A percentile compares a stretch with the other conserved stretches of the same genome.
phyloP scores from a whole-genome alignment of 2,797 vertebrate genomes.

The Hemitrygon akajei region DNA sequence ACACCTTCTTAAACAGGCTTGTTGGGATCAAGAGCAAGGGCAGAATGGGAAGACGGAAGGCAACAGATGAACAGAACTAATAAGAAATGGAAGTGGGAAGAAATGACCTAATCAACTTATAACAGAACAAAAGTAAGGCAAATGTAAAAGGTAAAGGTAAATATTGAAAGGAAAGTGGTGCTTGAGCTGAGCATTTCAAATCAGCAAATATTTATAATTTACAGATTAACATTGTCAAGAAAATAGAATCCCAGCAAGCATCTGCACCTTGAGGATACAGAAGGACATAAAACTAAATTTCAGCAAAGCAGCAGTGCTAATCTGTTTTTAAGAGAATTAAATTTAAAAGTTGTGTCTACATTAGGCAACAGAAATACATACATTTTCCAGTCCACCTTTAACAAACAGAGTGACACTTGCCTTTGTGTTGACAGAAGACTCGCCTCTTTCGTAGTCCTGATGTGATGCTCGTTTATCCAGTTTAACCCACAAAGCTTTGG shows the following conservation, averaged over 20 bases:
- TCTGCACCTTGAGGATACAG: neutral
- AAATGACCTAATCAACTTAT: neutral
- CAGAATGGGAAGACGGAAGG: neutral
- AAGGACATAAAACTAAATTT: neutral
- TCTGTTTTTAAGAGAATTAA: neutral
- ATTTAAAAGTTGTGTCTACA: neutral
- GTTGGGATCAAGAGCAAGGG: neutral
- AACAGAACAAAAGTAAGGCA: neutral
- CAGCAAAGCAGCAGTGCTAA: neutral
- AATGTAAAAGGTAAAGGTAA: neutral
- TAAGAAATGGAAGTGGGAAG: neutral
- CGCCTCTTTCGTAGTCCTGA: conserved; percentile 72
- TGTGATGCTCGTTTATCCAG: conserved; percentile 79
- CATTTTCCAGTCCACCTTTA: neutral
- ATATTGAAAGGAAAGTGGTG: neutral
- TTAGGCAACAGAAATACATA: neutral
- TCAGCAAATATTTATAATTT: neutral
- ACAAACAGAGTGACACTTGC: conserved; percentile 48
- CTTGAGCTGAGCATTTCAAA: no score
- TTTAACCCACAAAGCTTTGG: conserved; percentile 82
- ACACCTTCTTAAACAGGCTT: no score
- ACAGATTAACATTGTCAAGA: neutral
- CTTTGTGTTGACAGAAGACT: conserved; percentile 71
- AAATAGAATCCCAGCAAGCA: neutral
- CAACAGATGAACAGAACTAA: no score